Percentiles rank a stretch among this genome's conserved stretches.
phyloP scores from a whole-genome alignment of 2,113 vertebrate species.

The Poecilia latipinna region DNA sequence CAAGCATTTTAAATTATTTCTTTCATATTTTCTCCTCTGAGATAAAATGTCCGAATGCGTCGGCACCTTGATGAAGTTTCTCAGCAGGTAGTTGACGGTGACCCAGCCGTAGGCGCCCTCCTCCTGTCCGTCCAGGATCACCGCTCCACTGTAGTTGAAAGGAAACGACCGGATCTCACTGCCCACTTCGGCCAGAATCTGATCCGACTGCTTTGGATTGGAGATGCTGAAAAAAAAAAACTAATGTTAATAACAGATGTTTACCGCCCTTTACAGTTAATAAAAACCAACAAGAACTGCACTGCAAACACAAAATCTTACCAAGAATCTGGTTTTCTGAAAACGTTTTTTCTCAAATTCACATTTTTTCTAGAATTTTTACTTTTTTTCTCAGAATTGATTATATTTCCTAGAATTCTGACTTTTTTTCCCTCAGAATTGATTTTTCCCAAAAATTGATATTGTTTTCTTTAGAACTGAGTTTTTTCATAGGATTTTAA shows the following conservation, averaged over 20 bases:
- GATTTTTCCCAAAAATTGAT: too few species aligned
- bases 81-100: slow-evolving; percentile 88
- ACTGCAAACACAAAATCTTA: too few species aligned
- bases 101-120: slow-evolving; percentile 90
- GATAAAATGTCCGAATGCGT: neutral
- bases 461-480: too few species aligned
- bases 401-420: too few species aligned
- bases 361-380: too few species aligned
- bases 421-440: too few species aligned
- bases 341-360: too few species aligned
- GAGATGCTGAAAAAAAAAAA: slow-evolving; percentile 29
- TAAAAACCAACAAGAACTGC: neutral
- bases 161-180: slow-evolving; percentile 83
- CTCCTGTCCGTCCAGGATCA: slow-evolving; percentile 82
- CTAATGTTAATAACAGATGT: too few species aligned
- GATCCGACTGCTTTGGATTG: slow-evolving; percentile 59
- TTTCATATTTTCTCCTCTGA: neutral
- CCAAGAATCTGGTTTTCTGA: too few species aligned
- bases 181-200: slow-evolving; percentile 78
- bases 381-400: too few species aligned
- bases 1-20: neutral
- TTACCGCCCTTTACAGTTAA: too few species aligned
- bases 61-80: slow-evolving; percentile 87
- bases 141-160: slow-evolving; percentile 80
- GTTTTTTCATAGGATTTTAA: too few species aligned